These are phyloP conservation scores for Sphaerophoria taeniata DNA, from an alignment of 2,888 invertebrate species.

Conservation along the genomic window DNA sequence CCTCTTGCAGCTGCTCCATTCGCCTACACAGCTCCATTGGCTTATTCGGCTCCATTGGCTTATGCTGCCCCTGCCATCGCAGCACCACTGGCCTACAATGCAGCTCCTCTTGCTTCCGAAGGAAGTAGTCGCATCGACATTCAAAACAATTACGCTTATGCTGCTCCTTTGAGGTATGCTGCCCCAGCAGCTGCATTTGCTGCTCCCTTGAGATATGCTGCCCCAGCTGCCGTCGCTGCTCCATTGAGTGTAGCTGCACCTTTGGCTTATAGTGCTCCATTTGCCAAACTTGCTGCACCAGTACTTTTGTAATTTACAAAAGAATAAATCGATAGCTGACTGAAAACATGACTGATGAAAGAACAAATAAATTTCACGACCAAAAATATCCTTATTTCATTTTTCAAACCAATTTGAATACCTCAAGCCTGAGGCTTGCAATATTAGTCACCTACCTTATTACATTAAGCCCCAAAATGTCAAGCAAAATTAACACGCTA, in stretches of 20 bases:
- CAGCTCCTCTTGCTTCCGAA: conserved; percentile 56
- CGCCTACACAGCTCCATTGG: conserved; percentile 76
- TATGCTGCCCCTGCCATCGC: conserved; percentile 51
- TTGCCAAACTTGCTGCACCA: conserved; percentile 76
- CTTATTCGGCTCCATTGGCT: conserved; percentile 43
- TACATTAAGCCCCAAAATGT: neutral
- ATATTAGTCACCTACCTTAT: neutral
- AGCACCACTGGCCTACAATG: conserved; percentile 54
- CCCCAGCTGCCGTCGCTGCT: conserved; percentile 82
- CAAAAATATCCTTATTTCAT: neutral
- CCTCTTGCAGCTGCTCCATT: conserved; percentile 60
- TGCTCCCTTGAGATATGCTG: conserved; percentile 78
- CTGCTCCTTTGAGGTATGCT: conserved; percentile 83
- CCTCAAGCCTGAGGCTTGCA: too few species aligned
- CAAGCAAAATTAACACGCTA: conserved; percentile 19
- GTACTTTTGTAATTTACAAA: conserved; percentile 43
- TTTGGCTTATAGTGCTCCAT: conserved; percentile 75
- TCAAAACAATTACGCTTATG: conserved; percentile 77
- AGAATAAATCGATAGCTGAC: neutral
- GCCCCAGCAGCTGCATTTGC: conserved; percentile 84
- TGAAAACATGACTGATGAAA: conserved; percentile 24
- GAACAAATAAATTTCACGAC: conserved; percentile 11
- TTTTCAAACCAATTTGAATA: neutral
- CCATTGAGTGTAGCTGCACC: conserved; percentile 80
- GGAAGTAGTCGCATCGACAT: conserved; percentile 72